A percentile compares a stretch with the other conserved stretches of the same genome.
These are phyloP conservation scores for Galeopterus variegatus DNA, from an alignment of 2,113 vertebrate genomes.

Conservation along the genomic window DNA sequence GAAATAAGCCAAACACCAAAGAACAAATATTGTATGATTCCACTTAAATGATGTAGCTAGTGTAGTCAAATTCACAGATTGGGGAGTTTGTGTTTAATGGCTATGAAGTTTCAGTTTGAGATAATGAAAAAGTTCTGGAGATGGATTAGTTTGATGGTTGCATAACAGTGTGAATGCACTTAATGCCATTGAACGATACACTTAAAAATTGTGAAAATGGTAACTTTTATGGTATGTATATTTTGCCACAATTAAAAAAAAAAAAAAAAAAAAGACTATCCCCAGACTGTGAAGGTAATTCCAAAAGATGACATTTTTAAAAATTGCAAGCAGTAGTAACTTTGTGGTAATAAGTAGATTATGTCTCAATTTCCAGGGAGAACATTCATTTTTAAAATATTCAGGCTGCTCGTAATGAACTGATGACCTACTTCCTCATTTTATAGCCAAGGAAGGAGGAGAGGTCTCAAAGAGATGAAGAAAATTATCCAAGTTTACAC, in stretches of 20 bases:
- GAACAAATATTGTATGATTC: background rate
- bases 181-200: background rate
- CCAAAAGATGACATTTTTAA: conserved; percentile 5
- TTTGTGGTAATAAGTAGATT: conserved; percentile 22
- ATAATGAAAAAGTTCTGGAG: background rate
- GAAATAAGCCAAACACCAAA: background rate
- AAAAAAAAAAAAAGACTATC: background rate
- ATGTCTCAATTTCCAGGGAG: background rate
- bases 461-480: background rate
- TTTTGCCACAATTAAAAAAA: background rate
- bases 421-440: background rate
- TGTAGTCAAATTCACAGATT: background rate
- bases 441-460: background rate
- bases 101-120: background rate
- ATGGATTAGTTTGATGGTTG: background rate
- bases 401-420: background rate
- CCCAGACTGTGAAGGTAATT: conserved; percentile 25
- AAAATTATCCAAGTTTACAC: background rate
- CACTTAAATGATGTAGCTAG: background rate
- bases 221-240: background rate
- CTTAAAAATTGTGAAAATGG: background rate
- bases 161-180: background rate
- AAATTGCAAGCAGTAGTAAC: background rate
- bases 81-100: background rate
- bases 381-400: background rate